phyloP scores from a whole-genome alignment of 2,888 invertebrate species.

The Cataglyphis livida region DNA sequence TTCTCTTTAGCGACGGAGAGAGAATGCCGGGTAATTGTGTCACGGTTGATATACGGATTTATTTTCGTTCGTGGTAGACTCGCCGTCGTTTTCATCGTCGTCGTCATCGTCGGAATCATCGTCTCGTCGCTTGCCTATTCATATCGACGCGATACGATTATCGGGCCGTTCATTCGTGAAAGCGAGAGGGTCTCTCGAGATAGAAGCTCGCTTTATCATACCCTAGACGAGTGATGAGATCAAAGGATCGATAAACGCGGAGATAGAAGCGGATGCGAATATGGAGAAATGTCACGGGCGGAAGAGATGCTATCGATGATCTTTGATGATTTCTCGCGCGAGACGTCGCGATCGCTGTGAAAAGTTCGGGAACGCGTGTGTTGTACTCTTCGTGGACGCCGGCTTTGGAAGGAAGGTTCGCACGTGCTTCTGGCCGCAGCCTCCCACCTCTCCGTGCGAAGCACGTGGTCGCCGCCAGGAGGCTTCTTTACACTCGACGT shows the following conservation, averaged over 20 bases:
- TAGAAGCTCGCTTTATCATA: slow-evolving; percentile 1
- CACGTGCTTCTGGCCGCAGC: slow-evolving; percentile 59
- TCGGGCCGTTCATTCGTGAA: slow-evolving; percentile 5
- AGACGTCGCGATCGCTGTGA: not conserved
- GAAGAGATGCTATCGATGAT: not conserved
- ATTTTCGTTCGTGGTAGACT: slow-evolving; percentile 61
- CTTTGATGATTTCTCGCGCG: not conserved
- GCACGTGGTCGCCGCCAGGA: slow-evolving; percentile 63
- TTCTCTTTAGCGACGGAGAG: slow-evolving; percentile 47
- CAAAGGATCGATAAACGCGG: slow-evolving; percentile 22
- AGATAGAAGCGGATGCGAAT: slow-evolving; percentile 7
- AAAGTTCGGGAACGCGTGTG: not conserved
- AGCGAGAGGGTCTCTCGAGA: slow-evolving; percentile 5
- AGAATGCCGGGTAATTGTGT: slow-evolving; percentile 65
- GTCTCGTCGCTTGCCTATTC: not conserved
- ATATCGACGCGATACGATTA: slow-evolving; percentile 17
- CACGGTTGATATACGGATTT: slow-evolving; percentile 70
- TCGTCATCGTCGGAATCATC: not conserved
- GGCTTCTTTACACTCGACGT: slow-evolving; percentile 30
- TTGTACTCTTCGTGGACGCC: slow-evolving; percentile 13
- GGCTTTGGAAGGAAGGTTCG: slow-evolving; percentile 42
- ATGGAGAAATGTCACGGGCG: not conserved
- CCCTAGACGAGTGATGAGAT: slow-evolving; percentile 3
- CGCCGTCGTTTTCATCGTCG: slow-evolving; percentile 24
- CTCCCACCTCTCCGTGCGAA: slow-evolving; percentile 51